Evolutionary conservation across 2,797 vertebrate species (phyloP), one percentile per base, ranked within the genome.

Genomic region (Fistularia commersonii): DNA sequence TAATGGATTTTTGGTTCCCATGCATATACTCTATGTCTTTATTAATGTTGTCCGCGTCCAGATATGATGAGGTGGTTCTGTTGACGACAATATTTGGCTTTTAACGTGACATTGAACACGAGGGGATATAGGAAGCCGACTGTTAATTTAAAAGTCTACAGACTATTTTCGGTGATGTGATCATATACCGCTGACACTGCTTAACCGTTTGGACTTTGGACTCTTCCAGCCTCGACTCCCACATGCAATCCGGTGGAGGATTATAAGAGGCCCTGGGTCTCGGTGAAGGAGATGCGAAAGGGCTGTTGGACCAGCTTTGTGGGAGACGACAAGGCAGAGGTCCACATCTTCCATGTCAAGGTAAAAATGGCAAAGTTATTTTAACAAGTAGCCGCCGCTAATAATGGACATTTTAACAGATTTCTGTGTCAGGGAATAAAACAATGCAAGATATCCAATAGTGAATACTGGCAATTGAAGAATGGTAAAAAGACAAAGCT

Each of bases 221-320:
- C 55, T 74, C 49, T 76, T 71, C 38, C 69, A 92, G 91, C 72
- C 11, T 64, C 79, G 50, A 66, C 31, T 45, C 72, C 57, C 45
- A 76, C 77, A 11, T 92, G 91, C 45, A 34, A 60, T 7, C 84
- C 74, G 1, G 15, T 0, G 31, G 6, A 55, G 6, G 32, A 6
- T 6, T 11, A 41, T 1, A 37, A 40, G 11, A 71, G 62, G 44
- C 38, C 66, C 0, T 76, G 76, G 81, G 66, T 83, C 45, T 11
- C 33, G 2, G 58, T 87, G 52, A 68, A 45, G 5, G 77, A 81
- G 39, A 64, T 69, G 64, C 35, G 39, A 8, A 58, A 31, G 6
- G 88, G 89, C 48, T 92, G 91, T 53, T 86, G 82, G 83, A 87
- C 81, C 39, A 65, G 61, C 74, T 91, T 84, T 57, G 37, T 66